phyloP scores from a whole-genome alignment of 2,113 vertebrate species.

The Protomyctophum bolini region DNA sequence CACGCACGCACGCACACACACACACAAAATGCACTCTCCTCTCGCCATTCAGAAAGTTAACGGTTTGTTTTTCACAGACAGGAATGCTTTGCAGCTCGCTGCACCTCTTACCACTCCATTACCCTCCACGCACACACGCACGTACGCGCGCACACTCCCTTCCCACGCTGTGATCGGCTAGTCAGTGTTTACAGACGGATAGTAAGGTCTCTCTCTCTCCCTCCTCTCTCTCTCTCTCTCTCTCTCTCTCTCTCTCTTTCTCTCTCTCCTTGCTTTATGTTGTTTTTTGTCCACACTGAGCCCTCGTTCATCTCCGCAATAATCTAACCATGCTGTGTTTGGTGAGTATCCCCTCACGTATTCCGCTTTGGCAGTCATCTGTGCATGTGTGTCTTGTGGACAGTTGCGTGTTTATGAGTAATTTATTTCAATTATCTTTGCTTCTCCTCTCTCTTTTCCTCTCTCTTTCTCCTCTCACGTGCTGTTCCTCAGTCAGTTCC shows the following conservation, averaged over 20 bases:
- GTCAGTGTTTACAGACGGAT: conserved; percentile 56
- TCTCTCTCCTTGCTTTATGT: conserved; percentile 42
- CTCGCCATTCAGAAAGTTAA: conserved; percentile 53
- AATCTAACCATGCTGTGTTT: conserved; percentile 33
- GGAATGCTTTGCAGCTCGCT: conserved; percentile 49
- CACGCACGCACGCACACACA: neutral
- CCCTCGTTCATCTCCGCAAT: conserved; percentile 26
- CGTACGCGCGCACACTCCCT: conserved; percentile 20
- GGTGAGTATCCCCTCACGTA: conserved; percentile 45
- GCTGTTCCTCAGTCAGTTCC: neutral
- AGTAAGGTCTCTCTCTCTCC: conserved; percentile 52
- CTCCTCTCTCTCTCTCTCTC: conserved; percentile 25
- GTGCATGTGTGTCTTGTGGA: conserved; percentile 12
- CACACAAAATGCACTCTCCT: conserved; percentile 19
- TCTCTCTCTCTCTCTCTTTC: neutral
- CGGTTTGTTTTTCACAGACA: conserved; percentile 67
- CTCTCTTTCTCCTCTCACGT: neutral
- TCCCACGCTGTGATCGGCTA: conserved; percentile 58
- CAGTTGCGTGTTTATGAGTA: conserved; percentile 2
- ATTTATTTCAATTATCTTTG: conserved; percentile 17
- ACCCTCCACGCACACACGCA: conserved; percentile 6
- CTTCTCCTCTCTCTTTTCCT: conserved; percentile 11
- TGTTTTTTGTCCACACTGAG: neutral
- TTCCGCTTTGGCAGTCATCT: neutral
- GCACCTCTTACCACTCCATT: conserved; percentile 4